These are phyloP conservation scores for Lepidotrigona ventralis DNA, from an alignment of 1,140 invertebrate species.

Conservation along the genomic window DNA sequence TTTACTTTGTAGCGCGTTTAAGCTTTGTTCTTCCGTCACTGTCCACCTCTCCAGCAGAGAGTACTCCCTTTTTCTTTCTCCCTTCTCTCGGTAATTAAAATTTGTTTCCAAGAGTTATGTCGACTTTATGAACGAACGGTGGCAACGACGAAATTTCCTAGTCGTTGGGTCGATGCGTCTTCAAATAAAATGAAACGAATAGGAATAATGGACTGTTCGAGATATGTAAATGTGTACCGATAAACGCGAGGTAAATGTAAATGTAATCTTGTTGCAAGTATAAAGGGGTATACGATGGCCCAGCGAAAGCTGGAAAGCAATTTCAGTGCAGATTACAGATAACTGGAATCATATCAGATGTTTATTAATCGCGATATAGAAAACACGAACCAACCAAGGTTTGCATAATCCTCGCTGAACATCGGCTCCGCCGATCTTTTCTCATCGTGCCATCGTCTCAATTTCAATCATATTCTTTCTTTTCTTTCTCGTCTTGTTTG, in stretches of 20 bases:
- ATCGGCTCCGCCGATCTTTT: not conserved
- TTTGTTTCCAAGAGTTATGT: not conserved
- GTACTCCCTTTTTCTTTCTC: no score
- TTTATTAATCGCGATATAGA: constrained; percentile 1
- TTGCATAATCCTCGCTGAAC: not conserved
- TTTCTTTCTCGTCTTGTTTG: not conserved
- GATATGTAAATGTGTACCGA: not conserved
- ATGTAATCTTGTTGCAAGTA: not conserved
- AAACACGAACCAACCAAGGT: not conserved
- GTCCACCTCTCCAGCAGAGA: no score
- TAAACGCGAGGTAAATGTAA: not conserved
- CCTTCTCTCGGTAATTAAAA: not conserved
- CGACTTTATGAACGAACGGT: not conserved
- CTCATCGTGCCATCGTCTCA: not conserved
- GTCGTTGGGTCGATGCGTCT: no score
- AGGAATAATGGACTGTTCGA: not conserved
- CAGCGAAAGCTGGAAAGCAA: not conserved
- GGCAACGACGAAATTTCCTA: not conserved
- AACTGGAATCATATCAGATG: not conserved
- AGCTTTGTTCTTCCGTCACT: no score
- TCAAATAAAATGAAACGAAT: not conserved
- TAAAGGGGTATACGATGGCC: constrained; percentile 2
- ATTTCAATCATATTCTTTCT: not conserved
- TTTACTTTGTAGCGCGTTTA: not conserved
- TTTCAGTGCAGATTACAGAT: constrained; percentile 7